A percentile compares a stretch with the other conserved stretches of the same genome.
Evolutionary conservation across 2,888 invertebrate genomes (phyloP).

Genomic region (Brassicogethes aeneus): DNA sequence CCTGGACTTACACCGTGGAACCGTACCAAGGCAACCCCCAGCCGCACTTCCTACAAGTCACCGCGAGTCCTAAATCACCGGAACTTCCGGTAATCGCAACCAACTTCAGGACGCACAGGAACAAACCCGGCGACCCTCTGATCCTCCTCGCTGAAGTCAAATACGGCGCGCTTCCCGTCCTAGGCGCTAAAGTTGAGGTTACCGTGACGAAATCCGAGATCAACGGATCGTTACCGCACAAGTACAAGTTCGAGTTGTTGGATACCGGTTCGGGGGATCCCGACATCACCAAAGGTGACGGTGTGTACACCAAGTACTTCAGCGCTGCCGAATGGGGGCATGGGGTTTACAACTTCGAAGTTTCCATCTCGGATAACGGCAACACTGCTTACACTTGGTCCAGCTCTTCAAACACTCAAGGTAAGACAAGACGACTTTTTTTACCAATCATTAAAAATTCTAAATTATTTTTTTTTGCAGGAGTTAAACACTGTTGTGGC

Average conservation of each 20-base stretch:
- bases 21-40: conserved; percentile 49
- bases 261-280: conserved; percentile 57
- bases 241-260: conserved; percentile 41
- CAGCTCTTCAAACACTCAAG: conserved; percentile 27
- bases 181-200: conserved; percentile 49
- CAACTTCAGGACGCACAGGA: conserved; percentile 41
- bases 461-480: conserved; percentile 23
- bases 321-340: conserved; percentile 42
- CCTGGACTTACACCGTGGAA: conserved; percentile 52
- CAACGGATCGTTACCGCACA: conserved; percentile 33
- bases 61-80: conserved; percentile 45
- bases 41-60: conserved; percentile 52
- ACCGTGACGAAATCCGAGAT: conserved; percentile 37
- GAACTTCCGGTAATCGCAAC: conserved; percentile 41
- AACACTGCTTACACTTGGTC: conserved; percentile 46
- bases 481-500: conserved; percentile 46
- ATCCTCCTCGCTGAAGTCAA: conserved; percentile 47
- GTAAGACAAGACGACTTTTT: conserved; percentile 23
- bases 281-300: conserved; percentile 55
- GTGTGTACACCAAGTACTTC: conserved; percentile 55
- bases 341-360: conserved; percentile 45
- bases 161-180: conserved; percentile 46
- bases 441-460: too few species aligned
- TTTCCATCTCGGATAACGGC: conserved; percentile 45
- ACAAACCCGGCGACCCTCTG: conserved; percentile 38